Conservation (phyloP, 2,797 vertebrate species). For the Myotis daubentonii region DNA sequence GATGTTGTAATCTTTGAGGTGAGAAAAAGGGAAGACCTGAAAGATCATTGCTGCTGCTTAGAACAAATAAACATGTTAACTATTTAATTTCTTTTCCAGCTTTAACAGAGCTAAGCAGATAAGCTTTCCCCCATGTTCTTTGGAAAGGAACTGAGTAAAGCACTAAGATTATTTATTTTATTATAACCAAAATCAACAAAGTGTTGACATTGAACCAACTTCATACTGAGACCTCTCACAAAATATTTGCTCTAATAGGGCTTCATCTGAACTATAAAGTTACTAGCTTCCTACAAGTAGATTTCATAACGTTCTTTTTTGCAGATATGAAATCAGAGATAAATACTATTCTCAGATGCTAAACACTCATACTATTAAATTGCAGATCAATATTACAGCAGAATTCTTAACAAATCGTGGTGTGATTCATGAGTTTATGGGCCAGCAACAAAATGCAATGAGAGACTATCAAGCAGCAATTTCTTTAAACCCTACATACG, state of each 20-base stretch:
- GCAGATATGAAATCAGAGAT: slow-evolving; percentile 47
- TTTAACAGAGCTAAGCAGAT: slow-evolving; percentile 26
- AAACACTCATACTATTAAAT: slow-evolving; percentile 50
- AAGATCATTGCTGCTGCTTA: slow-evolving; percentile 21
- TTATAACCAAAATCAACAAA: slow-evolving; percentile 57
- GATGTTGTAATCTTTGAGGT: background rate
- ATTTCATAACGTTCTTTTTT: slow-evolving; percentile 66
- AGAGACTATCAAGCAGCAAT: slow-evolving; percentile 88
- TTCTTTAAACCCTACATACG: slow-evolving; percentile 83
- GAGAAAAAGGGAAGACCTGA: background rate
- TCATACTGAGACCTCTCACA: slow-evolving; percentile 24
- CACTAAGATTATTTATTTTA: slow-evolving; percentile 57
- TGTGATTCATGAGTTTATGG: slow-evolving; percentile 88
- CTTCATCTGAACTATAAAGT: slow-evolving; percentile 53
- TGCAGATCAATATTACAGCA: slow-evolving; percentile 83
- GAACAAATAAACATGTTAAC: slow-evolving; percentile 27
- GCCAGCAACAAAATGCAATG: slow-evolving; percentile 85
- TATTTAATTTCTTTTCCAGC: slow-evolving; percentile 25
- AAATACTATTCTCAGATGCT: slow-evolving; percentile 39
- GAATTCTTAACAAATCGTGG: slow-evolving; percentile 87
- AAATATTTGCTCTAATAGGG: slow-evolving; percentile 61
- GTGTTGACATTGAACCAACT: slow-evolving; percentile 59
- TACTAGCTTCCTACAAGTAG: slow-evolving; percentile 57
- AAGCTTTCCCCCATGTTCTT: background rate
- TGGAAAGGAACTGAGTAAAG: slow-evolving; percentile 42